These are phyloP conservation scores for Carassius carassius DNA, from an alignment of 2,113 vertebrate species.

Conservation along the genomic window DNA sequence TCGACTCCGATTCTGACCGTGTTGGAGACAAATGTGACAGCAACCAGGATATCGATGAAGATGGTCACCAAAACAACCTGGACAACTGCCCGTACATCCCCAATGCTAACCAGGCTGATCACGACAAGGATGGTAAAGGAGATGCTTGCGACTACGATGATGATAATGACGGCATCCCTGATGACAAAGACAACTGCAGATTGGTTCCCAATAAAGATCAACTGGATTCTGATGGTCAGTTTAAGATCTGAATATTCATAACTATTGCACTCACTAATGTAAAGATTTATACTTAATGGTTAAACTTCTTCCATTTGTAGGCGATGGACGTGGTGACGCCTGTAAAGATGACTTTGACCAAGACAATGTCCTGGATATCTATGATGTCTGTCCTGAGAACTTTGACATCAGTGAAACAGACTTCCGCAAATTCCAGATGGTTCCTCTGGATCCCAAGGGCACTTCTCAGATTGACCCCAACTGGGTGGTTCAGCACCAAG, in stretches of 20 bases:
- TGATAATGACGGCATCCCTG: slow-evolving; percentile 96
- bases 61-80: slow-evolving; percentile 98
- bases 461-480: slow-evolving; percentile 98
- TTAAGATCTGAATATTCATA: neutral
- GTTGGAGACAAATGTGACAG: slow-evolving; percentile 96
- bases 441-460: slow-evolving; percentile 97
- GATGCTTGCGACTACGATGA: slow-evolving; percentile 97
- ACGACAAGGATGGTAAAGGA: slow-evolving; percentile 97
- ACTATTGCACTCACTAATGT: neutral
- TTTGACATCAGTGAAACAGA: slow-evolving; percentile 95
- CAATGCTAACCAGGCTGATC: slow-evolving; percentile 96
- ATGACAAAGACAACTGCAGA: slow-evolving; percentile 96
- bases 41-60: slow-evolving; percentile 99
- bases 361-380: slow-evolving; percentile 91
- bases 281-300: neutral
- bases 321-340: slow-evolving; percentile 94
- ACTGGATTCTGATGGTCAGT: slow-evolving; percentile 90
- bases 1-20: slow-evolving; percentile 91
- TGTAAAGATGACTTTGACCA: slow-evolving; percentile 98
- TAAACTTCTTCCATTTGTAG: slow-evolving; percentile 63
- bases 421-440: slow-evolving; percentile 98
- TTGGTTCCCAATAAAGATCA: slow-evolving; percentile 91
- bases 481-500: slow-evolving; percentile 98
- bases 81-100: slow-evolving; percentile 98
- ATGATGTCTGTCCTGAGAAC: slow-evolving; percentile 97